These are phyloP conservation scores for Dichetophora obliterata DNA, from an alignment of 2,888 invertebrate species.

Conservation along the genomic window DNA sequence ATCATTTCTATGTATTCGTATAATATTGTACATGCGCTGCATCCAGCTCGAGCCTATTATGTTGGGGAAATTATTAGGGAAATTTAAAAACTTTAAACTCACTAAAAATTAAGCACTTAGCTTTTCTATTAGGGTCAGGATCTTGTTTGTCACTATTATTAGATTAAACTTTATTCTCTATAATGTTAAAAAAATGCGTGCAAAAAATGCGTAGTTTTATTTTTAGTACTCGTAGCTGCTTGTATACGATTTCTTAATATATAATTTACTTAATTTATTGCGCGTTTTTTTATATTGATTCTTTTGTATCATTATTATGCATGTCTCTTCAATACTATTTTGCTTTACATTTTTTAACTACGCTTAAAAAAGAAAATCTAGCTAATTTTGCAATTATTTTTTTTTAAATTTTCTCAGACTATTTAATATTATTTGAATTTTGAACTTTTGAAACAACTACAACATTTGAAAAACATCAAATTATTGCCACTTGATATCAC, in stretches of 20 bases:
- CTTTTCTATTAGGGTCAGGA: no score
- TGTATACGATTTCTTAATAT: neutral
- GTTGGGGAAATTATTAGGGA: no score
- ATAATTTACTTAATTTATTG: neutral
- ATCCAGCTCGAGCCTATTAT: no score
- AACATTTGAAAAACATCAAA: slow-evolving; percentile 67
- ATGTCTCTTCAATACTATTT: no score
- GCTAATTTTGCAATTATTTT: neutral
- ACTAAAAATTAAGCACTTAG: no score
- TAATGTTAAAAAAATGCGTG: neutral
- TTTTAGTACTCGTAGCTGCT: neutral
- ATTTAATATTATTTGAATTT: slow-evolving; percentile 22
- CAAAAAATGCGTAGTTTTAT: neutral
- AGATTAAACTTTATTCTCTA: neutral
- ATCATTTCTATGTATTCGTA: no score
- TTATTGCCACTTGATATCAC: slow-evolving; percentile 39
- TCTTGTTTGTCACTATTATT: no score
- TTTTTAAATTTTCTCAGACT: slow-evolving; percentile 14
- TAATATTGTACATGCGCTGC: no score
- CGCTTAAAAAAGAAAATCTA: neutral
- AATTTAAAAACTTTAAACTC: no score
- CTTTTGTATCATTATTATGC: neutral
- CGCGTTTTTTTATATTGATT: neutral
- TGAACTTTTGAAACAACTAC: slow-evolving; percentile 56
- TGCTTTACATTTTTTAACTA: slow-evolving; percentile 17